Evolutionary conservation across 2,113 vertebrate genomes (phyloP), one percentile per base, ranked within the genome.

Genomic region (Sebastes schlegelii): DNA sequence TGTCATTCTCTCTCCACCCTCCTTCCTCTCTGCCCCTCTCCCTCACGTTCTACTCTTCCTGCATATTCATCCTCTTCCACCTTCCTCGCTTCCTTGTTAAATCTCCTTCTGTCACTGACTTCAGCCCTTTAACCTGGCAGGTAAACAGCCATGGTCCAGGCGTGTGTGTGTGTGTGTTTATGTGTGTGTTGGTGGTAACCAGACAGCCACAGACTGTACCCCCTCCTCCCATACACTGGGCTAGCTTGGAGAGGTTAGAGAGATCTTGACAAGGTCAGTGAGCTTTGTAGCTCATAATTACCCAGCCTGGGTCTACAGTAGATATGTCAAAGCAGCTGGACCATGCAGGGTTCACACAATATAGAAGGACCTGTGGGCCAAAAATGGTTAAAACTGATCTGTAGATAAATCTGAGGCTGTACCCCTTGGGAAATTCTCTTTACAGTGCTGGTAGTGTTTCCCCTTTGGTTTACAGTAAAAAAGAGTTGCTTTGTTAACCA

Each of bases 241-340:
- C 63, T 82, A 61, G 62, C 68, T 65, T 46, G 43, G 72, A 82
- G 86, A 79, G 86, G 86, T 82, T 79, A 78, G 70, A 80, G 74
- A 72, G 85, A 79, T 90, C 88, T 90, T 94, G 92, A 93, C 93
- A 94, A 94, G 93, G 93, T 94, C 92, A 94, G 73, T 93, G 90
- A 92, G 93, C 92, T 92, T 93, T 94, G 92, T 94, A 93, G 82
- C 90, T 93, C 93, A 91, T 94, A 94, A 94, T 94, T 92, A 94
- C 79, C 85, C 51, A 88, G 86, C 61, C 79, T 88, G 87, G 88
- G 82, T 87, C 74, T 89, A 91, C 87, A 89, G 89, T 85, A 82
- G 78, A 88, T 82, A 87, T 86, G 91, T 91, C 89, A 88, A 68
- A 89, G 69, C 85, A 93, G 82, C 83, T 89, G 84, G 71, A 82